Conservation (phyloP, 2,888 invertebrate genomes). For the Malachius bipustulatus region DNA sequence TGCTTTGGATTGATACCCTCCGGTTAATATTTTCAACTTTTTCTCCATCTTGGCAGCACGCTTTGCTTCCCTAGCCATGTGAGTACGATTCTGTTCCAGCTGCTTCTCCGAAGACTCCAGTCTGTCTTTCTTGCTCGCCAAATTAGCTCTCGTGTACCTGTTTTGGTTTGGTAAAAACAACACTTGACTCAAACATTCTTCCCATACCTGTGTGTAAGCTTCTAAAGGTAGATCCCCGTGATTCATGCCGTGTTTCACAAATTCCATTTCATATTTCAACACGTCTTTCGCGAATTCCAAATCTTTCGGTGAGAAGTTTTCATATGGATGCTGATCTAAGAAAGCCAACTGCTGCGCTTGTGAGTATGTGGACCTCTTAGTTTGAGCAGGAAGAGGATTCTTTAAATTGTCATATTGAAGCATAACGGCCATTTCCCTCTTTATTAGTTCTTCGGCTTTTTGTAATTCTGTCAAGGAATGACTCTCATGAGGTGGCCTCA, state of each 20-base stretch:
- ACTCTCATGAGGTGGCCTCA: slow-evolving; percentile 64
- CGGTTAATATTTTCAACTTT: slow-evolving; percentile 89
- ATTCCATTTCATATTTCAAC: slow-evolving; percentile 72
- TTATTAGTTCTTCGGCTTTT: slow-evolving; percentile 91
- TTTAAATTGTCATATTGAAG: slow-evolving; percentile 78
- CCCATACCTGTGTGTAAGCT: slow-evolving; percentile 88
- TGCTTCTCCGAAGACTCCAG: slow-evolving; percentile 87
- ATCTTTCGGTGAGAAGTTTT: slow-evolving; percentile 56
- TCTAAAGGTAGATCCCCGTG: slow-evolving; percentile 90
- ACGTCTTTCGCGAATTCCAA: slow-evolving; percentile 51
- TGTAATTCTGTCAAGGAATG: slow-evolving; percentile 77
- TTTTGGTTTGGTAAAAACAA: slow-evolving; percentile 70
- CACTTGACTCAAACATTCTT: slow-evolving; percentile 88
- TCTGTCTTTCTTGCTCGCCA: slow-evolving; percentile 92
- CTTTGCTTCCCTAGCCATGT: slow-evolving; percentile 96
- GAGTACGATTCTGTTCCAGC: slow-evolving; percentile 82
- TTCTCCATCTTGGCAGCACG: slow-evolving; percentile 96
- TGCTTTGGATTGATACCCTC: slow-evolving; percentile 67
- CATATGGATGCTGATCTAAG: slow-evolving; percentile 78
- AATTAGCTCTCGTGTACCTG: slow-evolving; percentile 78
- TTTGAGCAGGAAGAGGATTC: slow-evolving; percentile 47
- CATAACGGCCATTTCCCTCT: slow-evolving; percentile 94
- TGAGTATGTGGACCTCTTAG: slow-evolving; percentile 44
- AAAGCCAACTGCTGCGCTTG: slow-evolving; percentile 66
- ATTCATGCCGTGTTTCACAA: slow-evolving; percentile 86